Evolutionary conservation across 2,113 vertebrate species (phyloP).

Genomic region (Platanista minor): DNA sequence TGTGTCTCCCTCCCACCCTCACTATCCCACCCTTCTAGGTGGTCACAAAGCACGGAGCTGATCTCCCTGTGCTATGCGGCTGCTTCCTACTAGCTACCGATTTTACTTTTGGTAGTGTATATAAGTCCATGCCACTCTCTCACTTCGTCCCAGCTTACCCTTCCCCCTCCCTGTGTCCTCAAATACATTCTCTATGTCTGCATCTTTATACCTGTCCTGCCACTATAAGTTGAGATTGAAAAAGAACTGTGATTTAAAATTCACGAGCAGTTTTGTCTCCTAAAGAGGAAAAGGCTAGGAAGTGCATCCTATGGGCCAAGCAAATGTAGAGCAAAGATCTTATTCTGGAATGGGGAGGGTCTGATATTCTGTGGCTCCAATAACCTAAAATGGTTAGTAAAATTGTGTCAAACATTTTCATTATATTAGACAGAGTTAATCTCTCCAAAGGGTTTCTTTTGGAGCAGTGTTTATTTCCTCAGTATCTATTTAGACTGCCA

Average conservation of each 20-base stretch:
- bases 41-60: too few relatives aligned
- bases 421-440: neutral
- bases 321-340: neutral
- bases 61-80: too few relatives aligned
- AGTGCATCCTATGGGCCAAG: neutral
- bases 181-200: too few relatives aligned
- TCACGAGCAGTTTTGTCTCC: neutral
- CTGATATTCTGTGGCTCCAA: neutral
- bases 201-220: too few relatives aligned
- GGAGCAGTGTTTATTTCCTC: conserved; percentile 30
- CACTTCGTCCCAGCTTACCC: too few relatives aligned
- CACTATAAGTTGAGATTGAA: neutral
- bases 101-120: too few relatives aligned
- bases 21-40: too few relatives aligned
- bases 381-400: conserved; percentile 10
- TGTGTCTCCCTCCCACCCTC: too few relatives aligned
- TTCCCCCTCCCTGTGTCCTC: too few relatives aligned
- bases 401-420: conserved; percentile 16
- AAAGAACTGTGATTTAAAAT: neutral
- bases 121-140: too few relatives aligned
- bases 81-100: too few relatives aligned
- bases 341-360: neutral
- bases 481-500: neutral
- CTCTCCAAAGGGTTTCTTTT: neutral
- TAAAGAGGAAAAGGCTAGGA: neutral